These are phyloP conservation scores for Neodiprion fabricii DNA, from an alignment of 1,140 invertebrate species.

Conservation along the genomic window DNA sequence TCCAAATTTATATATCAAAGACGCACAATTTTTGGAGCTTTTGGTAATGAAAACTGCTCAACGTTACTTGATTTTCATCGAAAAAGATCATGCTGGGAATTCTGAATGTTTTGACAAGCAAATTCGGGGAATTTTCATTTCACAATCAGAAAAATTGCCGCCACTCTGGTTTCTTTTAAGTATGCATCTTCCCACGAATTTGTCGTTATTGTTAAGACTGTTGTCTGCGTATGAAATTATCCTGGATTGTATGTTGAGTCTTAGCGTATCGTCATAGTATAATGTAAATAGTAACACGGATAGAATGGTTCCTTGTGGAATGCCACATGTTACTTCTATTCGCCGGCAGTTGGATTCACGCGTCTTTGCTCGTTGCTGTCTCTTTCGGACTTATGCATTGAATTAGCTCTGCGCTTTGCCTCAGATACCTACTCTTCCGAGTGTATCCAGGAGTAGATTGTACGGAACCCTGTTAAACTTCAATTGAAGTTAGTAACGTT, in stretches of 20 bases:
- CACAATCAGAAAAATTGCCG: no score
- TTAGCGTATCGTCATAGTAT: no score
- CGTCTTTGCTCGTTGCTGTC: conserved; percentile 20
- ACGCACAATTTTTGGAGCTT: no score
- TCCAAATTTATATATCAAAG: no score
- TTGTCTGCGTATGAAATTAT: not conserved
- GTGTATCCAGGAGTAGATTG: conserved; percentile 28
- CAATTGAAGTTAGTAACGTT: no score
- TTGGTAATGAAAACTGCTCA: no score
- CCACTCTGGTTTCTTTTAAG: not conserved
- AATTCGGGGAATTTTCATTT: no score
- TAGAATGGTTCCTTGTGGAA: not conserved
- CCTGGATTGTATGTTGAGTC: no score
- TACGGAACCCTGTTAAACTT: conserved; percentile 22
- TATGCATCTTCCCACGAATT: not conserved
- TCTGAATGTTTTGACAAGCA: no score
- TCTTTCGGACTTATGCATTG: conserved; percentile 23
- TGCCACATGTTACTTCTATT: conserved; percentile 12
- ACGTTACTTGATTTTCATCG: no score
- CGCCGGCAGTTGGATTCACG: not conserved
- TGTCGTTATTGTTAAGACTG: not conserved
- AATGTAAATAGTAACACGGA: no score
- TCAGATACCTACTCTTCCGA: conserved; percentile 33
- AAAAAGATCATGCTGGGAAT: no score
- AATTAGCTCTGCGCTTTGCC: conserved; percentile 29